Evolutionary conservation across 2,113 vertebrate species (phyloP).

Genomic region (Amphiprion ocellaris): DNA sequence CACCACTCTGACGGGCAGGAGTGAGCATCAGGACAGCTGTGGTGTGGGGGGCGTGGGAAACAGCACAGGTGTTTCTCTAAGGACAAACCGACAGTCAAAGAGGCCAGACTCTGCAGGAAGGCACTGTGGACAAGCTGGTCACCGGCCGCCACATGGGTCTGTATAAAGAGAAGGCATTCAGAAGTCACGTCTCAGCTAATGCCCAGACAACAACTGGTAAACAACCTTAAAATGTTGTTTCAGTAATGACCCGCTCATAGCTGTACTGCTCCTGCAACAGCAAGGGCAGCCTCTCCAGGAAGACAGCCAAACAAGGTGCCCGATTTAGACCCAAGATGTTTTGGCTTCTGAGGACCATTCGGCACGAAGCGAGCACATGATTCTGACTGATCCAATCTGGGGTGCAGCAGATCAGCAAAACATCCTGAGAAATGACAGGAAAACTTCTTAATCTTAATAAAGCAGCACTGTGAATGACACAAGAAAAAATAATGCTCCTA

Average conservation of each 20-base stretch:
- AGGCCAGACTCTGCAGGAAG: conserved; percentile 86
- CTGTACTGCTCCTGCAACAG: conserved; percentile 85
- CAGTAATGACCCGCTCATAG: conserved; percentile 83
- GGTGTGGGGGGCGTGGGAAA: conserved; percentile 80
- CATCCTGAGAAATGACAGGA: conserved; percentile 74
- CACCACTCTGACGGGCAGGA: conserved; percentile 81
- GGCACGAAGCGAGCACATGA: conserved; percentile 85
- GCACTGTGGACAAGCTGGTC: conserved; percentile 87
- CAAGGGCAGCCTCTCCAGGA: conserved; percentile 85
- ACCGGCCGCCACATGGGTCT: conserved; percentile 84
- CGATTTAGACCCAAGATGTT: conserved; percentile 85
- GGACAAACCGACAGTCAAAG: conserved; percentile 82
- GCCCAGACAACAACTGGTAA: not conserved
- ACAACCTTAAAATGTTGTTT: not conserved
- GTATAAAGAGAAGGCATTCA: conserved; percentile 19
- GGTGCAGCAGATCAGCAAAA: conserved; percentile 85
- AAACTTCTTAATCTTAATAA: not conserved
- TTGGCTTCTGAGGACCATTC: conserved; percentile 84
- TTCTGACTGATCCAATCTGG: conserved; percentile 86
- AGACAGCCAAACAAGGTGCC: conserved; percentile 85
- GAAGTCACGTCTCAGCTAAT: not conserved
- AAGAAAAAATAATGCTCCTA: not conserved
- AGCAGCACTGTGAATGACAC: not conserved
- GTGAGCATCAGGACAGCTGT: conserved; percentile 54
- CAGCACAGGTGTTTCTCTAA: conserved; percentile 84